Base-by-base conservation (phyloP, 2,888 invertebrate genomes). In the Plemyria rubiginata region DNA sequence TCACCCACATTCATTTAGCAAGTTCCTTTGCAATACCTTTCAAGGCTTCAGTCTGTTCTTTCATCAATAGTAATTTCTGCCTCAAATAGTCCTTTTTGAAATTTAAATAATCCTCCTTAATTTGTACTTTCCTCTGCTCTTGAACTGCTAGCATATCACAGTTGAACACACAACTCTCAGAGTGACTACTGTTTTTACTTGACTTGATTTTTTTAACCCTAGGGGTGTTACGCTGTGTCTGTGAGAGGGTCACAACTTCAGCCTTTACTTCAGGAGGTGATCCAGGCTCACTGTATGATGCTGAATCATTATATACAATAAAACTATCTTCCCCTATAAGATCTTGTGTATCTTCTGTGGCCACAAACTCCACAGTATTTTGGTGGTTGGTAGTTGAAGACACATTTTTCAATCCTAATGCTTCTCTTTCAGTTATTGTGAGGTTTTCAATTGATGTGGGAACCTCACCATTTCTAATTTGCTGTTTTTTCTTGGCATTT, bases 71-170 rank as follows among this genome's bases (percentile, higher is more conserved):
- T 54, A 92, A 75, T 67, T 92, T 92, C 66, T 92, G 86, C 64
- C 73, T 85, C 40, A 91, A 80, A 77, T 92, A 92, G 64, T 90
- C 87, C 68, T 90, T 91, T 75, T 87, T 90, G 66, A 90, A 92
- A 67, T 80, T 87, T 13, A 86, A 82, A 74, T 89, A 92, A 58
- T 90, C 89, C 66, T 90, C 87, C 67, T 92, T 91, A 0, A 91
- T 78, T 65, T 86, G 76, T 54, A 87, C 71, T 67, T 91, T 92
- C 54, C 77, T 80, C 71, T 87, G 80, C 67, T 92, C 92, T 52
- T 87, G 85, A 15, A 75, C 73, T 28, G 88, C 85, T 64, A 92
- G 69, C 53, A 82, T 67, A 66, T 91, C 85, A 84, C 90, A 90
- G 71, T 86, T 90, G 52, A 88, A 85, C 41, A 74, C 76, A 77